phyloP scores from a whole-genome alignment of 2,113 vertebrate genomes.

The Spea multiplicata region DNA sequence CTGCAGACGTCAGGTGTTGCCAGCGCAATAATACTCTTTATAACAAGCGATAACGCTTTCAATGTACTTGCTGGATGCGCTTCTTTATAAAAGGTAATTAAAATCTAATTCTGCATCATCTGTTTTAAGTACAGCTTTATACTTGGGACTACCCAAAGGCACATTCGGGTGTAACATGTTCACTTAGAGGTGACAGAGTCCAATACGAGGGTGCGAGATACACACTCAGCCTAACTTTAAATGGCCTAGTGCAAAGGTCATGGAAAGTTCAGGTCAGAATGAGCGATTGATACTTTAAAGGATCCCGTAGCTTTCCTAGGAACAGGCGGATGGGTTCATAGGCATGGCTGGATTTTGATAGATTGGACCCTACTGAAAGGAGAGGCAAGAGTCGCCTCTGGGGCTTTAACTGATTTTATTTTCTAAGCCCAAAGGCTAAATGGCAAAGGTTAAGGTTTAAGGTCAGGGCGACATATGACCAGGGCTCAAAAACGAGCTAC shows the following conservation, averaged over 20 bases:
- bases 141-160: too few species aligned
- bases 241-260: constrained; percentile 80
- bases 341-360: constrained; percentile 90
- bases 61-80: too few species aligned
- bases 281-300: constrained; percentile 83
- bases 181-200: neutral
- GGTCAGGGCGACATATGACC: constrained; percentile 63
- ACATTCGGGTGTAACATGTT: neutral
- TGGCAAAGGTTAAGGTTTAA: constrained; percentile 62
- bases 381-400: constrained; percentile 73
- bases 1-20: neutral
- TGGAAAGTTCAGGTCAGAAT: constrained; percentile 87
- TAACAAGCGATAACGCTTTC: neutral
- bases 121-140: too few species aligned
- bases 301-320: constrained; percentile 77
- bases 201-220: neutral
- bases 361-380: constrained; percentile 94
- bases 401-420: constrained; percentile 63
- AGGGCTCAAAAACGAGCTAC: constrained; percentile 64
- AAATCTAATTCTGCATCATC: too few species aligned
- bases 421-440: constrained; percentile 62
- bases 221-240: constrained; percentile 51
- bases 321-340: constrained; percentile 82
- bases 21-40: neutral
- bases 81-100: too few species aligned